Evolutionary conservation across 2,797 vertebrate genomes (phyloP).

Genomic region (Etheostoma perlongum): DNA sequence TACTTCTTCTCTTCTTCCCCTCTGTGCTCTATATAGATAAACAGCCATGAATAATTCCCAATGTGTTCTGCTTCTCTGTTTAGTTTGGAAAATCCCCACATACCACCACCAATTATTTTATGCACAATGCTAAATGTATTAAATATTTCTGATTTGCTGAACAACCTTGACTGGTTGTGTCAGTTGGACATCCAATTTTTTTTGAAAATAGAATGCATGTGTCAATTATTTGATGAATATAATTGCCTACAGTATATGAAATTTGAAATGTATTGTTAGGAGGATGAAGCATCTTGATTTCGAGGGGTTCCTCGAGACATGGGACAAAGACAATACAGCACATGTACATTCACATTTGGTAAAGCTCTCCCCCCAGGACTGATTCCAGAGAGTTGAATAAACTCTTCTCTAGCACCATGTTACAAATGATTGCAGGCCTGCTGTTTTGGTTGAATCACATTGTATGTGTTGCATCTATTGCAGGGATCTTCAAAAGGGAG

Average conservation of each 20-base stretch:
- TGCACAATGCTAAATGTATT: not conserved
- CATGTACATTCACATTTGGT: no score
- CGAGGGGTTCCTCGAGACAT: no score
- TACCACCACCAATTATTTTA: not conserved
- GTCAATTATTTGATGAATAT: not conserved
- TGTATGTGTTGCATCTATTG: not conserved
- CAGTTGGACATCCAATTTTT: not conserved
- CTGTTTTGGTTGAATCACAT: not conserved
- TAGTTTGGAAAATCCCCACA: slow-evolving; percentile 3
- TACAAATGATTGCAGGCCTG: not conserved
- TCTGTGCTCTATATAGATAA: not conserved
- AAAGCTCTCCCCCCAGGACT: no score
- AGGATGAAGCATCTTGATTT: no score
- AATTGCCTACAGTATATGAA: not conserved
- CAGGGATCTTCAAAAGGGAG: no score
- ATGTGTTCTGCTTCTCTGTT: not conserved
- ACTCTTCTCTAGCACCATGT: not conserved
- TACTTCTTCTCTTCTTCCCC: slow-evolving; percentile 2
- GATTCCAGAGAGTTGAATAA: not conserved
- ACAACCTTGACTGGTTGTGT: not conserved
- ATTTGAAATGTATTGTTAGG: not conserved
- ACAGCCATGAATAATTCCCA: not conserved
- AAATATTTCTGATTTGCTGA: not conserved
- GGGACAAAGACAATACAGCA: no score
- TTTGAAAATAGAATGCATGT: no score